A percentile compares a stretch with the other conserved stretches of the same genome.
Evolutionary conservation across 1,140 invertebrate species (phyloP).

Genomic region (Brachionus rotundiformis): DNA sequence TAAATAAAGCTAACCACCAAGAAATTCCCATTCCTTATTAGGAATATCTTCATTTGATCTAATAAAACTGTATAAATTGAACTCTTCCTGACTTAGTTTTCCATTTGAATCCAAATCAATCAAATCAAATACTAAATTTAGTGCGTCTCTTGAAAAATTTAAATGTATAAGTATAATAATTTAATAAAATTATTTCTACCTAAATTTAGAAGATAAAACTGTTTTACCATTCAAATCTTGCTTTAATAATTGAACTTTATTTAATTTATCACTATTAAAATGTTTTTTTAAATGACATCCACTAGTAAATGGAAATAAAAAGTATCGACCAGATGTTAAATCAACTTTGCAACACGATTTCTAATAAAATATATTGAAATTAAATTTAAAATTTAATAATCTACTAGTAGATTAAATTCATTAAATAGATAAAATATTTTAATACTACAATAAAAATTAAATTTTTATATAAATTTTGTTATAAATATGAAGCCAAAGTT

Average conservation of each 20-base stretch:
- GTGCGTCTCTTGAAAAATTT: conserved; percentile 22
- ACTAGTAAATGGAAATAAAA: conserved; percentile 44
- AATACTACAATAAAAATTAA: no score
- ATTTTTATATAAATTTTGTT: no score
- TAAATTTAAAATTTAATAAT: no score
- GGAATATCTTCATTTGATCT: not conserved
- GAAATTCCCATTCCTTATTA: conserved; percentile 26
- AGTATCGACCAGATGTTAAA: conserved; percentile 22
- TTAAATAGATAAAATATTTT: no score
- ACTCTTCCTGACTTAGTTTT: conserved; percentile 18
- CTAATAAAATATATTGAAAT: not conserved
- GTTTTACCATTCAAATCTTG: conserved; percentile 15
- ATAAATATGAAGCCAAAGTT: no score
- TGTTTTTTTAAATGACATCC: conserved; percentile 22
- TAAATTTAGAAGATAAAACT: not conserved
- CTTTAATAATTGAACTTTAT: not conserved
- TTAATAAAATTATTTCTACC: not conserved
- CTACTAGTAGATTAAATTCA: no score
- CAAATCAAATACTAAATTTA: conserved; percentile 39
- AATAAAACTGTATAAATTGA: conserved; percentile 38
- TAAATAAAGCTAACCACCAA: not conserved
- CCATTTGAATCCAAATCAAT: conserved; percentile 51
- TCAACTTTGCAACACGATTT: conserved; percentile 37
- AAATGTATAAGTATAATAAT: not conserved
- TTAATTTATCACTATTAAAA: not conserved